Evolutionary conservation across 2,113 vertebrate species (phyloP).

Genomic region (Chiloscyllium plagiosum): DNA sequence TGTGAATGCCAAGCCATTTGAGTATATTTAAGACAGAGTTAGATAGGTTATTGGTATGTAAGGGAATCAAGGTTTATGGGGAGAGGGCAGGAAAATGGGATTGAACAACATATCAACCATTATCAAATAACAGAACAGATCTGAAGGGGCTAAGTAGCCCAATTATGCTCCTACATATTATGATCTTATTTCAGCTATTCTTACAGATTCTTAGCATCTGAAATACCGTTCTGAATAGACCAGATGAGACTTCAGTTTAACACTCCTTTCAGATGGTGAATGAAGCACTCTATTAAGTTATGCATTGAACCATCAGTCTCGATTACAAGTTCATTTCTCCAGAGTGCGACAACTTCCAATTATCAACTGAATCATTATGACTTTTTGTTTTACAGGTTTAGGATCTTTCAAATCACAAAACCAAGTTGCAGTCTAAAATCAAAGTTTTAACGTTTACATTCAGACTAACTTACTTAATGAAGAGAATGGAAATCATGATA

Average conservation of each 20-base stretch:
- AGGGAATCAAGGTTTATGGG: too few species aligned
- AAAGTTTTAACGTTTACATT: background rate
- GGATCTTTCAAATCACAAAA: background rate
- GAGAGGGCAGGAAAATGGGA: too few species aligned
- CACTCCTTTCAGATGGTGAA: background rate
- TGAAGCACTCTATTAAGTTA: background rate
- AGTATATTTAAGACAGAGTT: too few species aligned
- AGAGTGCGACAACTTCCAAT: background rate
- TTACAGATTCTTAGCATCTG: too few species aligned
- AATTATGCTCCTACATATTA: too few species aligned
- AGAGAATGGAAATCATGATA: background rate
- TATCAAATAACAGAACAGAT: too few species aligned
- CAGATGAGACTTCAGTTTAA: background rate
- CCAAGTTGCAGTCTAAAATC: background rate
- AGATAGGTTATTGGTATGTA: too few species aligned
- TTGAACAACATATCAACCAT: too few species aligned
- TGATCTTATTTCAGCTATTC: too few species aligned
- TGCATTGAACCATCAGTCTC: background rate
- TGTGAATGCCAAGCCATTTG: too few species aligned
- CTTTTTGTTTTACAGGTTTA: background rate
- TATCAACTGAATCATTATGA: background rate
- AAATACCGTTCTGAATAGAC: background rate
- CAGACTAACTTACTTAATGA: background rate
- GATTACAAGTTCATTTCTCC: background rate
- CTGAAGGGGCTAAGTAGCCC: too few species aligned